Conservation (phyloP, 64 coral and sea anemone genomes). For the Stichodactyla mertensii region DNA sequence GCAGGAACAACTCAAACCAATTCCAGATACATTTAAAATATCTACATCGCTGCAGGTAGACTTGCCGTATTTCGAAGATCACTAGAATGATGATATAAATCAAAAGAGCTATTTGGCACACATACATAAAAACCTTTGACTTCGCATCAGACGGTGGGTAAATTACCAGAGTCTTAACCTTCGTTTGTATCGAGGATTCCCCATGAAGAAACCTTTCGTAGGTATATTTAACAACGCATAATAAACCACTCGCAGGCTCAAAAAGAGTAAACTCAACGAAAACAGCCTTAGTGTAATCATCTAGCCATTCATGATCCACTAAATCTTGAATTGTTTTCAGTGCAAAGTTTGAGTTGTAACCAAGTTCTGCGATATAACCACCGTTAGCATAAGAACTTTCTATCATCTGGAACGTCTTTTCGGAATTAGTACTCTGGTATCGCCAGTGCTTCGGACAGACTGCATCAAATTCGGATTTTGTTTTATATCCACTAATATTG, state of each 20-base stretch:
- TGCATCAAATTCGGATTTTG: neutral
- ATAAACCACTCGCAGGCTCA: constrained; percentile 25
- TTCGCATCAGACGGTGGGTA: constrained; percentile 24
- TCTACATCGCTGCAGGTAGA: constrained; percentile 2
- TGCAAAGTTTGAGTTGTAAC: constrained; percentile 29
- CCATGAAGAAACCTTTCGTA: constrained; percentile 30
- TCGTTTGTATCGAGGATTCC: neutral
- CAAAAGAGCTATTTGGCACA: constrained; percentile 39
- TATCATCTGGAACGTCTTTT: neutral
- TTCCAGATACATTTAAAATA: constrained; percentile 38
- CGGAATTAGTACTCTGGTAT: constrained; percentile 10
- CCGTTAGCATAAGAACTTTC: constrained; percentile 19
- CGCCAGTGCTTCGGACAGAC: constrained; percentile 40
- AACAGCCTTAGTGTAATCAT: constrained; percentile 10
- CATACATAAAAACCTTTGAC: constrained; percentile 3
- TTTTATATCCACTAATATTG: neutral
- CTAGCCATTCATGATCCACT: constrained; percentile 23
- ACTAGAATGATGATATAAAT: constrained; percentile 27
- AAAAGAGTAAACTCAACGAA: constrained; percentile 50
- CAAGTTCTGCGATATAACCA: constrained; percentile 43
- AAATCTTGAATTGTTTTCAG: constrained; percentile 4
- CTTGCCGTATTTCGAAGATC: constrained; percentile 17
- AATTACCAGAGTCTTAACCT: constrained; percentile 21
- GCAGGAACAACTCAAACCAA: constrained; percentile 40
- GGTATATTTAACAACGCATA: constrained; percentile 31